phyloP scores from a whole-genome alignment of 2,113 vertebrate species.

The Pedetes capensis region DNA sequence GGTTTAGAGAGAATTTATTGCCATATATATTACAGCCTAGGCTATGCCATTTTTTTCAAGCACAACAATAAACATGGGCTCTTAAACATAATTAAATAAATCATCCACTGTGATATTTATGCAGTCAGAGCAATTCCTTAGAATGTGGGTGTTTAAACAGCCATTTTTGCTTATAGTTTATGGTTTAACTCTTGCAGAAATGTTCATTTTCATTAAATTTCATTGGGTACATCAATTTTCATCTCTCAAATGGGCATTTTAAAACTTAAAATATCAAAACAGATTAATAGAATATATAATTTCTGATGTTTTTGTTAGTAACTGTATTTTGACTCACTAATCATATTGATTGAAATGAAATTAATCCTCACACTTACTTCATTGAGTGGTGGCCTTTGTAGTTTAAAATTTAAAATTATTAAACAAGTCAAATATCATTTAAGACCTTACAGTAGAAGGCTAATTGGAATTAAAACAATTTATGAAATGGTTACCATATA shows the following conservation, averaged over 20 bases:
- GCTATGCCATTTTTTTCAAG: not conserved
- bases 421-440: not conserved
- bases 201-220: not conserved
- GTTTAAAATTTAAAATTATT: not conserved
- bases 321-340: not conserved
- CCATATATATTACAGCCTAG: not conserved
- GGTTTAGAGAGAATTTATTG: slow-evolving; percentile 44
- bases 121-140: not conserved
- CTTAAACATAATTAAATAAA: slow-evolving; percentile 50
- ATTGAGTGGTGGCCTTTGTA: not conserved
- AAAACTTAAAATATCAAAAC: not conserved
- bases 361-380: not conserved
- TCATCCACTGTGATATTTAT: not conserved
- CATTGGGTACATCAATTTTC: not conserved
- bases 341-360: not conserved
- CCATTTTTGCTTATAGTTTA: not conserved
- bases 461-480: not conserved
- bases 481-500: not conserved
- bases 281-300: not conserved
- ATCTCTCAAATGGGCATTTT: not conserved
- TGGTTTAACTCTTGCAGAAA: not conserved
- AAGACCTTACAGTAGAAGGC: not conserved
- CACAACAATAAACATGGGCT: not conserved
- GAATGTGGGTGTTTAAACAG: not conserved
- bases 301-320: not conserved